Evolutionary conservation across 2,888 invertebrate species (phyloP), one percentile per base, ranked within the genome.

Genomic region (Anarsia innoxiella): DNA sequence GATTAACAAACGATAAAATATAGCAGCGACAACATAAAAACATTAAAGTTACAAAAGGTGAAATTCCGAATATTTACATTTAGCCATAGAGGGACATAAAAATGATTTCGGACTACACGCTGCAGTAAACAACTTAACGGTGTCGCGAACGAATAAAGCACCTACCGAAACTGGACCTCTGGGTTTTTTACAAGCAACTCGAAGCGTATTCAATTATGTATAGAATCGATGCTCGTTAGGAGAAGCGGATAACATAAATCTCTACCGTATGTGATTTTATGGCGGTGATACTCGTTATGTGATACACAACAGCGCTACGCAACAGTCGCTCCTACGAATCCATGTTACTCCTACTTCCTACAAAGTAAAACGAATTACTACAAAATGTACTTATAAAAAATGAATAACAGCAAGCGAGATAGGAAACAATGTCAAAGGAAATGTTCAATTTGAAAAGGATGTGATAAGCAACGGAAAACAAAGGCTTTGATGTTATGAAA

Each of bases 181-280:
- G 42, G 39, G 14, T 37, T 40, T 41, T 30, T 42, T 35, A 45
- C 41, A 39, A 35, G 23, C 12, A 12, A 23, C 15, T 13, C 36
- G 27, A 15, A 14, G 29, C 23, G 10, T 58, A 61, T 64, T 58
- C 58, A 57, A 57, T 60, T 63, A 60, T 66, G 61, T 53, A 58
- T 48, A 53, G 53, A 53, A 55, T 44, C 46, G 41, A 40, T 31
- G 44, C 49, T 65, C 57, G 62, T 65, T 63, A 59, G 52, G 47
- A 48, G 43, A 51, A 56, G 51, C 69, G 68, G 66, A 66, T 61
- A 60, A 56, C 63, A 66, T 71, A 66, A 69, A 69, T 71, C 65
- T 62, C 40, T 51, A 23, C 37, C 53, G 51, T 55, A 53, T 53
- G 55, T 56, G 57, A 48, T 51, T 58, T 63, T 49, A 56, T 48